These are phyloP conservation scores for Gisinianus flammeolus DNA, from an alignment of 2,888 invertebrate genomes.

Conservation along the genomic window DNA sequence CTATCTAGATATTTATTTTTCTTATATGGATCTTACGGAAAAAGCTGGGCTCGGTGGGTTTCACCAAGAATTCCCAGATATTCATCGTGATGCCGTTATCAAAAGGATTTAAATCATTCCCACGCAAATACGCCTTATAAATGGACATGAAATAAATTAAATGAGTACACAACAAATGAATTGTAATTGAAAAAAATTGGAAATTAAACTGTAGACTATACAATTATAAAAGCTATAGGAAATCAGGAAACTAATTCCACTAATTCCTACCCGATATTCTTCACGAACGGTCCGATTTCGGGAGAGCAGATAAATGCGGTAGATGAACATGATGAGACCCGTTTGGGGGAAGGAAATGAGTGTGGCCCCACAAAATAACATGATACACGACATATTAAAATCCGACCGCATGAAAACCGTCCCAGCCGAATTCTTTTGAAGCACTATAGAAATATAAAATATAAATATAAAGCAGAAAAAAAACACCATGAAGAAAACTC, in stretches of 20 bases:
- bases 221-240: not conserved
- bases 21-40: not conserved
- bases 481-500: too few relatives aligned
- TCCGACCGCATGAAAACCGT: slow-evolving; percentile 4
- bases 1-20: too few relatives aligned
- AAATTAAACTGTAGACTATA: not conserved
- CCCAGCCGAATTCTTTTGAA: not conserved
- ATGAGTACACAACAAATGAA: too few relatives aligned
- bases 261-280: slow-evolving; percentile 33
- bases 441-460: not conserved
- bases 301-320: slow-evolving; percentile 23
- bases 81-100: slow-evolving; percentile 6
- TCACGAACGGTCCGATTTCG: slow-evolving; percentile 26
- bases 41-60: slow-evolving; percentile 6
- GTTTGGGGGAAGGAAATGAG: slow-evolving; percentile 32
- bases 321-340: slow-evolving; percentile 25
- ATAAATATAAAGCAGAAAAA: not conserved
- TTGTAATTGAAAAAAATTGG: not conserved
- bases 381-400: slow-evolving; percentile 10
- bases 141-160: too few relatives aligned
- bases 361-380: slow-evolving; percentile 7
- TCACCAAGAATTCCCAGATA: slow-evolving; percentile 12
- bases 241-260: too few relatives aligned
- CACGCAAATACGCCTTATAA: slow-evolving; percentile 18
- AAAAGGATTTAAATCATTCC: slow-evolving; percentile 23